phyloP scores from a whole-genome alignment of 1,140 invertebrate genomes.

The Akabosia matsudoensis region DNA sequence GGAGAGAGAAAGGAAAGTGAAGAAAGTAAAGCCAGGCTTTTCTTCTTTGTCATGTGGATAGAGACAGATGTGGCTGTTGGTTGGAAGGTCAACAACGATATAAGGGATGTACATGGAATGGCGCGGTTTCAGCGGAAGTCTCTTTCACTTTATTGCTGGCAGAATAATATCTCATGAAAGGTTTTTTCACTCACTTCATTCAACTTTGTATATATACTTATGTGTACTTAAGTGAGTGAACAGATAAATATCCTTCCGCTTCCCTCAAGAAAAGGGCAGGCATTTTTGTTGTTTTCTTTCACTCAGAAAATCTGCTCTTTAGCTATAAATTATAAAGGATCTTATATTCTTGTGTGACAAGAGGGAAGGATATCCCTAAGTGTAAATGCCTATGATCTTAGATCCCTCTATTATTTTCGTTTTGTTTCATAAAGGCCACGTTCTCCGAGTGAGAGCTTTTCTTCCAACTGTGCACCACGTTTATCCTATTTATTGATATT shows the following conservation, averaged over 20 bases:
- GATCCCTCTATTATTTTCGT: neutral
- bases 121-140: neutral
- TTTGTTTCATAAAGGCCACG: neutral
- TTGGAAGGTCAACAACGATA: constrained; percentile 7
- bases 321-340: neutral
- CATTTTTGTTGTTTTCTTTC: neutral
- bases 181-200: neutral
- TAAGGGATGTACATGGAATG: neutral
- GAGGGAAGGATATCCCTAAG: neutral
- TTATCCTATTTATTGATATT: neutral
- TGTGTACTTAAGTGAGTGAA: neutral
- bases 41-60: constrained; percentile 14
- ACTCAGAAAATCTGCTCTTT: constrained; percentile 8
- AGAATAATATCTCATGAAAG: too few relatives aligned
- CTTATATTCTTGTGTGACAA: neutral
- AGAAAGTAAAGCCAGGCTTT: constrained; percentile 11
- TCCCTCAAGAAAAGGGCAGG: neutral
- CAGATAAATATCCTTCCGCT: constrained; percentile 2
- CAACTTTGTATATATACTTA: neutral
- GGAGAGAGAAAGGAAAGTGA: neutral
- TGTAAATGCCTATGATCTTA: neutral
- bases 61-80: constrained; percentile 12
- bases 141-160: neutral
- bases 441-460: neutral
- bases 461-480: neutral